Percentiles rank a stretch among this genome's conserved stretches.
These are phyloP conservation scores for Apodemus speciosus DNA, from an alignment of 2,113 vertebrate genomes.

Conservation along the genomic window DNA sequence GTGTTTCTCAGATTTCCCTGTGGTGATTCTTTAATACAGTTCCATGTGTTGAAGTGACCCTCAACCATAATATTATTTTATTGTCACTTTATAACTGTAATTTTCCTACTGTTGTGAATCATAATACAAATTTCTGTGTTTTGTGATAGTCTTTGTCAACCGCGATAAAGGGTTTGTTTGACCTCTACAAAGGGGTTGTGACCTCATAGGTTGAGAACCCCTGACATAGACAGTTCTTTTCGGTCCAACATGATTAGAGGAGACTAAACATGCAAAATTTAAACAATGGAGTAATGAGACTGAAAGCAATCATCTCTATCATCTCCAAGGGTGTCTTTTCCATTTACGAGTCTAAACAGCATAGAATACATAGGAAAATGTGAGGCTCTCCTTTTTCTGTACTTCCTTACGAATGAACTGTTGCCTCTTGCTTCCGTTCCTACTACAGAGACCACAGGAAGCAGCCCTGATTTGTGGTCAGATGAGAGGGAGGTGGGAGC, in stretches of 20 bases:
- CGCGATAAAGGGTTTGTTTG: neutral
- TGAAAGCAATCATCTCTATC: neutral
- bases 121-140: neutral
- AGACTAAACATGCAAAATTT: neutral
- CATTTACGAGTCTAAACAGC: neutral
- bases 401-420: slow-evolving; percentile 4
- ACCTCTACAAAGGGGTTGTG: neutral
- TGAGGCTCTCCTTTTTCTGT: neutral
- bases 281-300: neutral
- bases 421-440: neutral
- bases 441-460: slow-evolving; percentile 58
- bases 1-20: neutral
- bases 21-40: neutral
- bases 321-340: neutral
- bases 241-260: neutral
- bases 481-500: slow-evolving; percentile 2
- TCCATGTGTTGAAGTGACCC: neutral
- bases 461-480: neutral
- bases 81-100: neutral
- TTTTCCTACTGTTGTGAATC: neutral
- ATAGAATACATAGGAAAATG: neutral
- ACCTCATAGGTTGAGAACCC: neutral
- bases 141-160: neutral
- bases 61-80: neutral
- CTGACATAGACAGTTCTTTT: neutral